Conservation (phyloP, 2,797 vertebrate species). For the Heterohyrax brucei region DNA sequence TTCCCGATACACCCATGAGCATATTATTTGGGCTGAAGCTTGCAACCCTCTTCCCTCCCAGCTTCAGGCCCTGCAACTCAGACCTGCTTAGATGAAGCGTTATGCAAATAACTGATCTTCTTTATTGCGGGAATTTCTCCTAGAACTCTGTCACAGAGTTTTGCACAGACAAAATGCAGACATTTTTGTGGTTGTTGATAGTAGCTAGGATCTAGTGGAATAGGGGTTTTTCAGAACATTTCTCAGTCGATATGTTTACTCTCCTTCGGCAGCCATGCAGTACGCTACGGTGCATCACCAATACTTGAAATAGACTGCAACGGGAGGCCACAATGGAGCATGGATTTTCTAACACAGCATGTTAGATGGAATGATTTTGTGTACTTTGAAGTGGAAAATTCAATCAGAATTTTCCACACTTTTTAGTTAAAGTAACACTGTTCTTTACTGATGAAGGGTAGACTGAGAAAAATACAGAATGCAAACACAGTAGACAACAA, state of each 20-base stretch:
- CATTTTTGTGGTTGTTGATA: slow-evolving; percentile 78
- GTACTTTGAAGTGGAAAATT: slow-evolving; percentile 85
- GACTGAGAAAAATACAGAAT: slow-evolving; percentile 78
- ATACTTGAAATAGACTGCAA: slow-evolving; percentile 78
- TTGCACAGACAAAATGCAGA: slow-evolving; percentile 64
- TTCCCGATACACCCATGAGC: background rate
- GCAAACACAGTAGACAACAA: slow-evolving; percentile 24
- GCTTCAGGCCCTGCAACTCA: background rate
- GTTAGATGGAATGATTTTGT: slow-evolving; percentile 86
- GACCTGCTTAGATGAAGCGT: slow-evolving; percentile 52
- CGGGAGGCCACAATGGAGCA: slow-evolving; percentile 77
- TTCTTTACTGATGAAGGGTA: slow-evolving; percentile 81
- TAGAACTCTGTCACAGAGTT: slow-evolving; percentile 54
- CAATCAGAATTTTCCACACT: slow-evolving; percentile 83
- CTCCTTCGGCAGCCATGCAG: slow-evolving; percentile 85
- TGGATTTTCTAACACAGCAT: slow-evolving; percentile 82
- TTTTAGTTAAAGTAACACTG: slow-evolving; percentile 83
- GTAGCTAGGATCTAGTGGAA: slow-evolving; percentile 77
- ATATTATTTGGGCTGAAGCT: slow-evolving; percentile 14
- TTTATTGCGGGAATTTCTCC: slow-evolving; percentile 48
- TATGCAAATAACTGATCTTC: slow-evolving; percentile 62
- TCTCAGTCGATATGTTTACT: slow-evolving; percentile 84
- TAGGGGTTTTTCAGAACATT: slow-evolving; percentile 82
- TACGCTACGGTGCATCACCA: slow-evolving; percentile 84
- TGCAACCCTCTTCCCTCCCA: background rate